Percentiles rank a stretch among this genome's conserved stretches.
Evolutionary conservation across 2,113 vertebrate species (phyloP).

Genomic region (Dromiciops gliroides): DNA sequence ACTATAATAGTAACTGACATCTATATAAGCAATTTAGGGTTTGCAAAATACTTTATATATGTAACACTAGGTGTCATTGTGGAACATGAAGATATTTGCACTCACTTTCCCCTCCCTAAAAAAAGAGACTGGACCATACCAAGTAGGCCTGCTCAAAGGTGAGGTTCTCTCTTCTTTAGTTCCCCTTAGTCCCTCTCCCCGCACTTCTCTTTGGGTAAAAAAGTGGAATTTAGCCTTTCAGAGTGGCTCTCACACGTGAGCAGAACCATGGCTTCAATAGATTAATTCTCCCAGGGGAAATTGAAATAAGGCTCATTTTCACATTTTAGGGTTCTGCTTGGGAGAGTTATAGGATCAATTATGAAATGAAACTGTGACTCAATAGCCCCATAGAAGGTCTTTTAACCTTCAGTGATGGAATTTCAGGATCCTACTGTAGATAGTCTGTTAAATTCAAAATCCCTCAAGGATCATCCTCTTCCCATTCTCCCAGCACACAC

Average conservation of each 20-base stretch:
- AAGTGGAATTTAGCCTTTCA: background rate
- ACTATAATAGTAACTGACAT: background rate
- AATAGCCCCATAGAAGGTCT: background rate
- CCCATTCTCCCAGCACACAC: background rate
- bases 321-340: background rate
- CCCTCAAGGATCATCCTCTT: background rate
- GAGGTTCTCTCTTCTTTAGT: background rate
- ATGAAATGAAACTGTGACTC: background rate
- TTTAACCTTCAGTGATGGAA: background rate
- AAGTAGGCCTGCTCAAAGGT: background rate
- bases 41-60: background rate
- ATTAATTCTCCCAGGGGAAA: background rate
- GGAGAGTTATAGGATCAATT: background rate
- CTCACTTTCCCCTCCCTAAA: background rate
- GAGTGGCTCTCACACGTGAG: background rate
- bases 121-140: background rate
- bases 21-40: background rate
- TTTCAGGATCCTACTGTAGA: background rate
- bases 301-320: background rate
- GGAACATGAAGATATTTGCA: background rate
- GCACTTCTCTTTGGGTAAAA: background rate
- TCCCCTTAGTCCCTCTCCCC: background rate
- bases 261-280: background rate
- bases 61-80: background rate
- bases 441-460: background rate